These are phyloP conservation scores for Helicoverpa assulta DNA, from an alignment of 2,888 invertebrate genomes.

Conservation along the genomic window DNA sequence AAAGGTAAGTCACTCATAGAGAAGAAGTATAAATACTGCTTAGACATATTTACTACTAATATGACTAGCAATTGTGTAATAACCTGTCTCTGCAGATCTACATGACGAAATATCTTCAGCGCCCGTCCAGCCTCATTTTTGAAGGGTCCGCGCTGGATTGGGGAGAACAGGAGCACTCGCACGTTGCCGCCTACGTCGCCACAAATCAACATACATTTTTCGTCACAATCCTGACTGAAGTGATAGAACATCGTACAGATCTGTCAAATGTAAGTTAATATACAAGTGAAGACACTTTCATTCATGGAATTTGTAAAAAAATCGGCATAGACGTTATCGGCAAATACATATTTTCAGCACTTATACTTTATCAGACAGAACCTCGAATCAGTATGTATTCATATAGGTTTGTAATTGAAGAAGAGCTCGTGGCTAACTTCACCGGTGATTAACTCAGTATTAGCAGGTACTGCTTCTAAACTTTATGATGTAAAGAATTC, in stretches of 20 bases:
- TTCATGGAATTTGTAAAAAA: too few species aligned
- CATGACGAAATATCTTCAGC: slow-evolving; percentile 90
- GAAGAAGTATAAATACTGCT: background rate
- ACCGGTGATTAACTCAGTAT: too few species aligned
- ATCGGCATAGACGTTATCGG: too few species aligned
- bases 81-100: slow-evolving; percentile 88
- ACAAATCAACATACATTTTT: slow-evolving; percentile 91
- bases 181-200: slow-evolving; percentile 94
- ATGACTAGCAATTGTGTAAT: background rate
- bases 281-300: background rate
- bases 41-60: too few species aligned
- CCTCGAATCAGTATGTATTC: too few species aligned
- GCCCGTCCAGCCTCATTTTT: slow-evolving; percentile 92
- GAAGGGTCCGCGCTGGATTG: slow-evolving; percentile 92
- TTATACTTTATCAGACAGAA: too few species aligned
- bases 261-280: slow-evolving; percentile 58
- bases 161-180: slow-evolving; percentile 91
- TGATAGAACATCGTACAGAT: slow-evolving; percentile 90
- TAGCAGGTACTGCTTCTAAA: too few species aligned
- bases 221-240: slow-evolving; percentile 89
- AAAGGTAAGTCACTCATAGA: slow-evolving; percentile 27
- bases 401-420: too few species aligned
- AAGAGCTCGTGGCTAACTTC: too few species aligned
- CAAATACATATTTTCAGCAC: too few species aligned
- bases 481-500: too few species aligned